Percentiles rank a stretch among this genome's conserved stretches.
Evolutionary conservation across 2,113 vertebrate species (phyloP).

Genomic region (Amphiprion ocellaris): DNA sequence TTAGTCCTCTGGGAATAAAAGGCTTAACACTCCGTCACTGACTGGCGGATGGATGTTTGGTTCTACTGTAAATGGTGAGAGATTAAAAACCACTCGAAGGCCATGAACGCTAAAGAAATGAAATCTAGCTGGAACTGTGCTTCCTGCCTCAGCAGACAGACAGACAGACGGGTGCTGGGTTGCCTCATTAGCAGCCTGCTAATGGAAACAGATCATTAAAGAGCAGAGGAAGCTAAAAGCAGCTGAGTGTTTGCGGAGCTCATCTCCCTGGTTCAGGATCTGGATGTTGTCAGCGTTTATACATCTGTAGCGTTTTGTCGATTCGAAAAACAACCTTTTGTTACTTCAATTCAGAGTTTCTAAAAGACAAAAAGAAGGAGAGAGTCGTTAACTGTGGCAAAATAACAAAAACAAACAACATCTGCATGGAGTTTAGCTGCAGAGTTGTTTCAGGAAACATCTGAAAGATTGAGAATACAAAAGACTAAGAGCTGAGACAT

Average conservation of each 20-base stretch:
- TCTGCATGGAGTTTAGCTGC: too few species aligned
- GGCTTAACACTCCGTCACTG: not conserved
- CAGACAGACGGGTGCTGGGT: slow-evolving; percentile 8
- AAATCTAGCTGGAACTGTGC: not conserved
- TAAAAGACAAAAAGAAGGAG: too few species aligned
- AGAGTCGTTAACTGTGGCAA: too few species aligned
- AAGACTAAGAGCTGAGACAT: too few species aligned
- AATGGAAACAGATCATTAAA: slow-evolving; percentile 76
- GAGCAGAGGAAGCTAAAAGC: slow-evolving; percentile 48
- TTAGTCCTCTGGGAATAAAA: slow-evolving; percentile 16
- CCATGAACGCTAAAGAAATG: not conserved
- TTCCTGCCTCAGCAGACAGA: not conserved
- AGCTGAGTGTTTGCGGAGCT: slow-evolving; percentile 15
- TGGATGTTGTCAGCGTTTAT: not conserved
- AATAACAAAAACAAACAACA: too few species aligned
- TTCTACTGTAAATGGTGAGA: not conserved
- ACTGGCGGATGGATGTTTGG: not conserved
- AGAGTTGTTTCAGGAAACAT: too few species aligned
- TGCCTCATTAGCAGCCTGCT: slow-evolving; percentile 58
- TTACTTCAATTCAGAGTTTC: too few species aligned
- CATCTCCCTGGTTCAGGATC: not conserved
- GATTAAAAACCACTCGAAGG: not conserved
- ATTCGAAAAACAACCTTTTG: not conserved
- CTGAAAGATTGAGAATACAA: too few species aligned
- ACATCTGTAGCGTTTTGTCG: too few species aligned